A percentile compares a stretch with the other conserved stretches of the same genome.
These are phyloP conservation scores for Heliconius hortense DNA, from an alignment of 2,888 invertebrate genomes.

Conservation along the genomic window DNA sequence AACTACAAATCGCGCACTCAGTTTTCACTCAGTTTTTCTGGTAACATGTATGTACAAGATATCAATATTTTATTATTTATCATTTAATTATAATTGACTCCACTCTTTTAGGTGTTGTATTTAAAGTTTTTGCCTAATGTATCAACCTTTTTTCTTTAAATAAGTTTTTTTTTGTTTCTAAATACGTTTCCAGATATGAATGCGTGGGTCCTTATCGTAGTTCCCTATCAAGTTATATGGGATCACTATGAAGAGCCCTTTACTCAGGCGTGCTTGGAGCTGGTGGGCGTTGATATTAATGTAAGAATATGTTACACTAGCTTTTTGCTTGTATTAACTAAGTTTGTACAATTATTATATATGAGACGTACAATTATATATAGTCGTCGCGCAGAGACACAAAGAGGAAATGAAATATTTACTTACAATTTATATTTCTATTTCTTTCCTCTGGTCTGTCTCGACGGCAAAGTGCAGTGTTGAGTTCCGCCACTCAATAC, in stretches of 20 bases:
- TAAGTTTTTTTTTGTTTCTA: not conserved
- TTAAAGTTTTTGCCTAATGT: too few relatives aligned
- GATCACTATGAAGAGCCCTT: conserved; percentile 60
- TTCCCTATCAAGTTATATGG: conserved; percentile 59
- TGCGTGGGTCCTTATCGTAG: conserved; percentile 64
- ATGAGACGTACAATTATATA: too few relatives aligned
- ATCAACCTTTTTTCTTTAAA: not conserved
- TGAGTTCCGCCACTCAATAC: too few relatives aligned
- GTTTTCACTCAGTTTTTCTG: too few relatives aligned
- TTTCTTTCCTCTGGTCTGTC: not conserved
- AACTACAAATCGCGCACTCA: too few relatives aligned
- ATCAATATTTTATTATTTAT: too few relatives aligned
- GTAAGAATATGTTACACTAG: conserved; percentile 50
- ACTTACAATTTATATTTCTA: not conserved
- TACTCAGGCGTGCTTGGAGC: conserved; percentile 58
- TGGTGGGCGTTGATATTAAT: conserved; percentile 52
- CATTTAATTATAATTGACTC: too few relatives aligned
- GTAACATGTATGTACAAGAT: too few relatives aligned
- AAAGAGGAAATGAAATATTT: too few relatives aligned
- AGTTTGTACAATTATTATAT: not conserved
- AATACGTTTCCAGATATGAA: conserved; percentile 52
- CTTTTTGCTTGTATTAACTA: not conserved
- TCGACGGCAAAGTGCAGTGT: too few relatives aligned
- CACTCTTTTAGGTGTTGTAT: too few relatives aligned
- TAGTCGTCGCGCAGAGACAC: too few relatives aligned